Evolutionary conservation across 2,888 invertebrate species (phyloP).

Genomic region (Proisotoma minuta): DNA sequence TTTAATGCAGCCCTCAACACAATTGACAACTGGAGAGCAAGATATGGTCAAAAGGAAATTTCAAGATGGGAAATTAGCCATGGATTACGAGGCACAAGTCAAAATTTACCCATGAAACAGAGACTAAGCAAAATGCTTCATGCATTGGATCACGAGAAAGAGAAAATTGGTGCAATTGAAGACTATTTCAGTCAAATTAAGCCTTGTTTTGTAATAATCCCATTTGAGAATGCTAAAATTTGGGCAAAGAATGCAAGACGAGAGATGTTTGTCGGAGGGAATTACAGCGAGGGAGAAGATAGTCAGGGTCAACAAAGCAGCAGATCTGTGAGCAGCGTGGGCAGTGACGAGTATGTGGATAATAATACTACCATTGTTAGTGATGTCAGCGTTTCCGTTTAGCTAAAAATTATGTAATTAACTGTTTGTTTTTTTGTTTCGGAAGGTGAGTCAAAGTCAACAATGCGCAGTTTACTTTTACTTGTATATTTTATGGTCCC

Average conservation of each 20-base stretch:
- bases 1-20: constrained; percentile 16
- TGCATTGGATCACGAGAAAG: constrained; percentile 22
- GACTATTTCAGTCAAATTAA: constrained; percentile 20
- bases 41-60: constrained; percentile 25
- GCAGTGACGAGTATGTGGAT: neutral
- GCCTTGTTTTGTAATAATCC: constrained; percentile 30
- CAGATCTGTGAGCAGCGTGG: neutral
- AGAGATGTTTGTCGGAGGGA: neutral
- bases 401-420: too few relatives aligned
- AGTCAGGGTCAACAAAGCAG: neutral
- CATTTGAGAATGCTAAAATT: constrained; percentile 21
- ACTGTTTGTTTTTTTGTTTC: too few relatives aligned
- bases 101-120: constrained; percentile 21
- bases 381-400: too few relatives aligned
- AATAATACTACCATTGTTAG: too few relatives aligned
- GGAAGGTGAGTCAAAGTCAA: too few relatives aligned
- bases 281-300: neutral
- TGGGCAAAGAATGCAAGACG: neutral
- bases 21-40: constrained; percentile 25
- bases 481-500: too few relatives aligned
- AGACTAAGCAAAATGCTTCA: constrained; percentile 29
- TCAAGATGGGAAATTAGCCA: constrained; percentile 28
- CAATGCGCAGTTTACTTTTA: too few relatives aligned
- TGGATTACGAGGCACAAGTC: too few relatives aligned
- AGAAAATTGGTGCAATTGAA: constrained; percentile 14